A percentile compares a stretch with the other conserved stretches of the same genome.
phyloP scores from a whole-genome alignment of 1,140 invertebrate species.

The Hylyphantes graminicola region DNA sequence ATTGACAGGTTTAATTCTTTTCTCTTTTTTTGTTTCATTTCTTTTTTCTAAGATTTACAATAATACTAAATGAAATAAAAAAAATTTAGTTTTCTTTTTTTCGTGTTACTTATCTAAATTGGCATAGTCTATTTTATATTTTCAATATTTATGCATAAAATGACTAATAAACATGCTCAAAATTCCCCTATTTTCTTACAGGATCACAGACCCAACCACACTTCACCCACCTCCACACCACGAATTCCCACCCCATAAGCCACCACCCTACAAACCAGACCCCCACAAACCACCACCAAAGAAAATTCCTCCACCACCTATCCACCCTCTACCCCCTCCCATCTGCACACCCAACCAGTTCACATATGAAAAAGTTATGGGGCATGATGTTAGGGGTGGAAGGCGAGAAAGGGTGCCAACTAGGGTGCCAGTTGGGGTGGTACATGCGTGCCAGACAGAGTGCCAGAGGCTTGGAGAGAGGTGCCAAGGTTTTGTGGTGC shows the following conservation, averaged over 20 bases:
- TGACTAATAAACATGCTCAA: no score
- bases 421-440: constrained; percentile 68
- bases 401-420: constrained; percentile 66
- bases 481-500: constrained; percentile 69
- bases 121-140: no score
- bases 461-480: constrained; percentile 68
- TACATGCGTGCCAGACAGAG: constrained; percentile 68
- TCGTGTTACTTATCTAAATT: no score
- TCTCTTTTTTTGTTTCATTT: no score
- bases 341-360: constrained; percentile 61
- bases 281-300: constrained; percentile 4
- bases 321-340: constrained; percentile 41
- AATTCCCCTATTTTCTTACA: not conserved
- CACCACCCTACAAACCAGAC: not conserved
- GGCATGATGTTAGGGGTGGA: constrained; percentile 64
- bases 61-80: no score
- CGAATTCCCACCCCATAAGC: constrained; percentile 12
- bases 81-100: no score
- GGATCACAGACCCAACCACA: not conserved
- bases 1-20: no score
- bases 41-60: no score
- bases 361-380: constrained; percentile 70
- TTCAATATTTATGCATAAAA: no score
- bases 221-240: constrained; percentile 3
- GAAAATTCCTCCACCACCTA: constrained; percentile 10